Conservation (phyloP, 2,888 invertebrate species). For the Harpagoxenus sublaevis region DNA sequence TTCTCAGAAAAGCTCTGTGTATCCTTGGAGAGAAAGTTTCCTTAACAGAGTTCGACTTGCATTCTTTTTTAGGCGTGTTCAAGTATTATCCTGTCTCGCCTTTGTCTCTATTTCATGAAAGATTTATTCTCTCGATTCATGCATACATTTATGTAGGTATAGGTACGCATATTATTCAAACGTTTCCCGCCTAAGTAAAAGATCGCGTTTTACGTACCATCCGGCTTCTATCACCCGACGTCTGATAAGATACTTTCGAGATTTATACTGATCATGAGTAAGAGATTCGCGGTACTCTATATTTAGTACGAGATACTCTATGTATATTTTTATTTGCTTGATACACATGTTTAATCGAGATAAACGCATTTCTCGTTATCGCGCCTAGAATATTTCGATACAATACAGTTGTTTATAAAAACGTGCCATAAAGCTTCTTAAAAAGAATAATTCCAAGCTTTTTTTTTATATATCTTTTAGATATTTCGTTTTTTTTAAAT, state of each 20-base stretch:
- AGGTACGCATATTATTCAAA: background rate
- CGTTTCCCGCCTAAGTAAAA: constrained; percentile 1
- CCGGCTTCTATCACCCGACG: background rate
- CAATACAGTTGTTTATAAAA: background rate
- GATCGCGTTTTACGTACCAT: background rate
- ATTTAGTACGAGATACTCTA: background rate
- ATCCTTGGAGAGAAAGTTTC: background rate
- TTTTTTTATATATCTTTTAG: background rate
- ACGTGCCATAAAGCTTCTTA: background rate
- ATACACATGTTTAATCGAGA: background rate
- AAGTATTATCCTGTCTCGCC: background rate
- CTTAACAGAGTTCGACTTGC: background rate
- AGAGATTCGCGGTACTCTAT: background rate
- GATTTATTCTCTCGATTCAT: constrained; percentile 23
- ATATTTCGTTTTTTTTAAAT: background rate
- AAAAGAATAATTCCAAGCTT: background rate
- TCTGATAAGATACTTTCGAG: background rate
- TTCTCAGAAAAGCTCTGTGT: background rate
- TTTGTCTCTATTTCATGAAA: constrained; percentile 22
- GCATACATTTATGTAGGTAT: constrained; percentile 13
- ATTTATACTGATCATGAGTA: background rate
- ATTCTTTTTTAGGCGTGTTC: background rate
- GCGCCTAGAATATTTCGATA: background rate
- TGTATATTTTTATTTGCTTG: background rate
- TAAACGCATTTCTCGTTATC: background rate